Conservation (phyloP, 2,888 invertebrate species). For the Seira ritae region DNA sequence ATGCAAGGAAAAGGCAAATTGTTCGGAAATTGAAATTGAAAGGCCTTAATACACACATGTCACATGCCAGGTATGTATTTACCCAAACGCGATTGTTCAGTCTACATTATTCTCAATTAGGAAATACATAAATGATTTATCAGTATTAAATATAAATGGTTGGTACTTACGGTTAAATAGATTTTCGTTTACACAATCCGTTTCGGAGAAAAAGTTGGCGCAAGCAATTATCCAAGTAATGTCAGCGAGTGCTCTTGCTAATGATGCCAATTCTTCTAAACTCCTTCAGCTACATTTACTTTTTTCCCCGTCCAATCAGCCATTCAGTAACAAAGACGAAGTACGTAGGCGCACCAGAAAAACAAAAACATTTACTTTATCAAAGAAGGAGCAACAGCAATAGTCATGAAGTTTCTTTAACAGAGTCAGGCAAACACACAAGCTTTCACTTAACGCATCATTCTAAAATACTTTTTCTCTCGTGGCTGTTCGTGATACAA, state of each 20-base stretch:
- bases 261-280: background rate
- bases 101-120: too few species aligned
- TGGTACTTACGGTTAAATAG: background rate
- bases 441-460: constrained; percentile 4
- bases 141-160: background rate
- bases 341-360: background rate
- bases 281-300: background rate
- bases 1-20: too few species aligned
- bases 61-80: too few species aligned
- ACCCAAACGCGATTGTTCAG: too few species aligned
- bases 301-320: too few species aligned
- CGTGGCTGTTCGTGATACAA: constrained; percentile 37
- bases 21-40: too few species aligned
- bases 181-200: background rate
- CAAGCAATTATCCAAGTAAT: background rate
- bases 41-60: too few species aligned
- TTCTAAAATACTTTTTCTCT: constrained; percentile 22
- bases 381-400: constrained; percentile 4
- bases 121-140: too few species aligned
- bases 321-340: background rate
- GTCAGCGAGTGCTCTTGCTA: background rate
- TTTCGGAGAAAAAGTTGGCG: background rate
- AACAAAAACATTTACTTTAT: constrained; percentile 14
- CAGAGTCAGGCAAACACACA: constrained; percentile 2
- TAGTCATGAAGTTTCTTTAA: constrained; percentile 4